Evolutionary conservation across 1,140 invertebrate species (phyloP).

Genomic region (Tigriopus japonicus): DNA sequence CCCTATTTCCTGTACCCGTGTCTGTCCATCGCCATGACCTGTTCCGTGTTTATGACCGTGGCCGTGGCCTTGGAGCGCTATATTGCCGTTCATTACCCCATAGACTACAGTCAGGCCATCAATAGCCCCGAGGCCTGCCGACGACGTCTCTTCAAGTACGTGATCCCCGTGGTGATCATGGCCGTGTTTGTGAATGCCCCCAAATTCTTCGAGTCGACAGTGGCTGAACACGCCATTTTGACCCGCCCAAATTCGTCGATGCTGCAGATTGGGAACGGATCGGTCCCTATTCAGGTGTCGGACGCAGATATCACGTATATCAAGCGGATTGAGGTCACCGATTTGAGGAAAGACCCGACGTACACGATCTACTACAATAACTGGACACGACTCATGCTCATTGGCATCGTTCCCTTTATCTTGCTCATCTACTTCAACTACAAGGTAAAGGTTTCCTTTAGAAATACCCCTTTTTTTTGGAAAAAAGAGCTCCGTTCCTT

Average conservation of each 20-base stretch:
- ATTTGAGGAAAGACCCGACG: conserved; percentile 3
- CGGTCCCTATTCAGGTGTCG: neutral
- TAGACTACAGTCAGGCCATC: conserved; percentile 11
- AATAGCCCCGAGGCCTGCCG: conserved; percentile 6
- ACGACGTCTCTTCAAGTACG: conserved; percentile 2
- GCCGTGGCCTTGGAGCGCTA: conserved; percentile 12
- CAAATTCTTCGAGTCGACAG: conserved; percentile 6
- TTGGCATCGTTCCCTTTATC: conserved; percentile 5
- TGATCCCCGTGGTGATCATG: conserved; percentile 2
- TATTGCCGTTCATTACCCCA: conserved; percentile 13
- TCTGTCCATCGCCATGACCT: conserved; percentile 3
- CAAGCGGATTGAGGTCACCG: neutral
- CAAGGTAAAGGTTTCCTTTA: neutral
- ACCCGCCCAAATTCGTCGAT: neutral
- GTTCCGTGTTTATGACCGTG: conserved; percentile 13
- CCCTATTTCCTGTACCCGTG: conserved; percentile 4
- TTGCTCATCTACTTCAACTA: conserved; percentile 12
- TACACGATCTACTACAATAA: conserved; percentile 12
- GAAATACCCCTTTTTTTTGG: neutral
- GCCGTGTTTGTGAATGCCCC: neutral
- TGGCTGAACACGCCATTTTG: neutral
- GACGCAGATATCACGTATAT: neutral
- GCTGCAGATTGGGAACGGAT: neutral
- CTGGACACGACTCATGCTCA: conserved; percentile 3
- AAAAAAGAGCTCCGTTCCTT: too few relatives aligned